Base-by-base conservation (phyloP, 2,797 vertebrate genomes). In the Gadopsis bispinosus region DNA sequence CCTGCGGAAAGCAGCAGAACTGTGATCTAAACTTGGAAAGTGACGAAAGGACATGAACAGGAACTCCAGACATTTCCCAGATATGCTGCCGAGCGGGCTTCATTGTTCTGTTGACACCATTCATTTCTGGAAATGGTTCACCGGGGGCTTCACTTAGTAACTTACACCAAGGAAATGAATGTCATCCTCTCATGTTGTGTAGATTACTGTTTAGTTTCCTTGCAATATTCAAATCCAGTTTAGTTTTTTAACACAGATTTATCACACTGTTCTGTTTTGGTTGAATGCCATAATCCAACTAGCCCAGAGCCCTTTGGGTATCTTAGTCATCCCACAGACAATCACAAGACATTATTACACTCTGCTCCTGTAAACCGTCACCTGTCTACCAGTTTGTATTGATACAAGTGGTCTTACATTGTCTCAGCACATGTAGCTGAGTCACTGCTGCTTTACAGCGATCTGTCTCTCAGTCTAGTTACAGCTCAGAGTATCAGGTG, bases 1-100 rank as follows among this genome's bases (percentile, higher is more conserved):
- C 92, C 92, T 94, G 89, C 89, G 87, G 95, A 94, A 95, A 95
- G 90, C 90, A 43, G 80, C 88, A 85, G 87, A 90, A 90, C 91
- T 90, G 77, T 80, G 88, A 91, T 93, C 94, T 93, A 94, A 87
- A 94, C 89, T 93, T 87, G 91, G 93, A 93, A 88, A 90, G 85
- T 94, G 93, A 95, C 88, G 88, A 93, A 84, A 89, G 90, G 89
- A 88, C 83, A 84, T 75, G 85, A 84, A 92, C 94, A 94, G 93
- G 93, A 95, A 94, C 88, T 87, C 64, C 80, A 93, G 91, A 92
- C 92, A 90, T 92, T 94, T 95, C 91, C 85, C 88, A 89, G 86
- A 91, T 80, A 79, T 65, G 75, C 61, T 50, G 75, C 79, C 50
- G 33, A 12, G 67, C 68, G 58, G 39, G 72, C 73, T 67, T 85